A percentile compares a stretch with the other conserved stretches of the same genome.
phyloP scores from a whole-genome alignment of 2,888 invertebrate genomes.

The Muschampia plurimacula region DNA sequence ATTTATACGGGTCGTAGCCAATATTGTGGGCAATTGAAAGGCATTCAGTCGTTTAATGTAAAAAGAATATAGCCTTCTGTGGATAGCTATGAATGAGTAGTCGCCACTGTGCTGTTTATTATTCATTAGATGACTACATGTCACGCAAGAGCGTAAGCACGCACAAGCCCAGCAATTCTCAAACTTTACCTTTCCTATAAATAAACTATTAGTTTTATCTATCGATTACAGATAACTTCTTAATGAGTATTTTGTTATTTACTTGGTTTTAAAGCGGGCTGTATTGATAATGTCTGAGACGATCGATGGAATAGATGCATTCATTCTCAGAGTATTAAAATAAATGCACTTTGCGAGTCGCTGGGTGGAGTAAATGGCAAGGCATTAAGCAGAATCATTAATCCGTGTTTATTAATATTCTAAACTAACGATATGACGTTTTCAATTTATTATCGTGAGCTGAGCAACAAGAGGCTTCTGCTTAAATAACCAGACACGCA shows the following conservation, averaged over 20 bases:
- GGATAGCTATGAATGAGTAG: slow-evolving; percentile 82
- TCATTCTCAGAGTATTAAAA: slow-evolving; percentile 3
- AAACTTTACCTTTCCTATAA: slow-evolving; percentile 65
- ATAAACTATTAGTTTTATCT: slow-evolving; percentile 53
- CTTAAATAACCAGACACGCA: slow-evolving; percentile 70
- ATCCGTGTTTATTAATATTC: slow-evolving; percentile 76
- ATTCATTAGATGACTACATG: slow-evolving; percentile 81
- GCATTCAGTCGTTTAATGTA: slow-evolving; percentile 73
- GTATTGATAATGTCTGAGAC: not conserved
- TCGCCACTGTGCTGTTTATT: slow-evolving; percentile 80
- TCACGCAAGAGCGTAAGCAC: slow-evolving; percentile 79
- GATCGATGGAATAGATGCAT: not conserved
- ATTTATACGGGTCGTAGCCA: slow-evolving; percentile 60
- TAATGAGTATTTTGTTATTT: slow-evolving; percentile 1
- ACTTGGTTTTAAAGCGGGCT: not conserved
- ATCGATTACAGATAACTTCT: slow-evolving; percentile 9
- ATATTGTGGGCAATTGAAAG: slow-evolving; percentile 65
- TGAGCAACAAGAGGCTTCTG: slow-evolving; percentile 63
- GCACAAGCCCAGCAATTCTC: slow-evolving; percentile 75
- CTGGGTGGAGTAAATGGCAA: slow-evolving; percentile 58
- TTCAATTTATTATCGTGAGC: slow-evolving; percentile 72
- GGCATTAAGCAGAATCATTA: slow-evolving; percentile 64
- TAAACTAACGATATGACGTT: slow-evolving; percentile 74
- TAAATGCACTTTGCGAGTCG: slow-evolving; percentile 57
- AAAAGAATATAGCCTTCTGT: slow-evolving; percentile 76